Evolutionary conservation across 2,113 vertebrate genomes (phyloP).

Genomic region (Tyto alba): DNA sequence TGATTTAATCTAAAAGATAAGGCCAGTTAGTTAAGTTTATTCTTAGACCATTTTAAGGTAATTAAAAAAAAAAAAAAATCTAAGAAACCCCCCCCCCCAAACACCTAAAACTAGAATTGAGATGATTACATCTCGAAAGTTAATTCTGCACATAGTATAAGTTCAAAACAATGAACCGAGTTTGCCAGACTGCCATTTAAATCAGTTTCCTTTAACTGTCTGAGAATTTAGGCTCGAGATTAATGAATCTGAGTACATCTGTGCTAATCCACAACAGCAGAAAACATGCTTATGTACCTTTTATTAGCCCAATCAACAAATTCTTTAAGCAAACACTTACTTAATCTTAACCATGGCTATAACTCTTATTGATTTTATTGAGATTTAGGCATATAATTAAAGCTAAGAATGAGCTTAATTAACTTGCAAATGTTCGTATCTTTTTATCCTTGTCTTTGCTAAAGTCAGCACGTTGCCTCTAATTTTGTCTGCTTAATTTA

Average conservation of each 20-base stretch:
- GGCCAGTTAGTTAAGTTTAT: neutral
- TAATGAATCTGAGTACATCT: neutral
- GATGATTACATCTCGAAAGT: neutral
- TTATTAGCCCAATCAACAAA: neutral
- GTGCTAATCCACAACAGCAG: neutral
- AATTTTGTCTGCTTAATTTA: neutral
- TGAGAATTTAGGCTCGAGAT: neutral
- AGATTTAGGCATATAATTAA: neutral
- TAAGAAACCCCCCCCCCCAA: too few relatives aligned
- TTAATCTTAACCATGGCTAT: neutral
- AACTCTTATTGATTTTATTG: neutral
- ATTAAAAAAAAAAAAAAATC: neutral
- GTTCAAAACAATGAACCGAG: neutral
- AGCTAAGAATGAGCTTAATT: neutral
- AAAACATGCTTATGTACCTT: neutral
- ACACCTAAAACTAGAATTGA: neutral
- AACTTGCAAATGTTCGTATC: rapidly evolving
- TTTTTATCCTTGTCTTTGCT: neutral
- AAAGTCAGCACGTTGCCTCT: neutral
- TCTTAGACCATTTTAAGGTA: neutral
- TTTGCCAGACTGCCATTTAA: neutral
- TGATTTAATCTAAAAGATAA: neutral
- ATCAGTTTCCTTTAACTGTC: neutral
- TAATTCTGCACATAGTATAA: neutral
- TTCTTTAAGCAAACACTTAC: neutral